phyloP scores from a whole-genome alignment of 2,888 invertebrate species.

The Ectemnius lituratus region DNA sequence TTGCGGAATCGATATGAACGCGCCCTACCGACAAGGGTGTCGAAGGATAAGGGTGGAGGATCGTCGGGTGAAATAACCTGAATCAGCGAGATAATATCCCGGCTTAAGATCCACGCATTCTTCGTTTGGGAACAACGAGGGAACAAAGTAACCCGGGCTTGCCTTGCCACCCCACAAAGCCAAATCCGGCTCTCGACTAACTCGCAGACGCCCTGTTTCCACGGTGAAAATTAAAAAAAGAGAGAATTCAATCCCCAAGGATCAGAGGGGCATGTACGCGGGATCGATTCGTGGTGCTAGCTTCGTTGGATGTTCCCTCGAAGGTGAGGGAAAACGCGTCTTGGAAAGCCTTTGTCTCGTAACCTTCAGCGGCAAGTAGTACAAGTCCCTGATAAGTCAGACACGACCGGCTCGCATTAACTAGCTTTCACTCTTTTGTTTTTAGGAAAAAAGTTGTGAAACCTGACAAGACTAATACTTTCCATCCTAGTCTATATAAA shows the following conservation, averaged over 20 bases:
- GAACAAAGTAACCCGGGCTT: constrained; percentile 34
- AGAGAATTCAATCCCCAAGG: constrained; percentile 37
- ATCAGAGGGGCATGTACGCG: constrained; percentile 20
- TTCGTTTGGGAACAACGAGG: constrained; percentile 15
- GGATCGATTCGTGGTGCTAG: constrained; percentile 27
- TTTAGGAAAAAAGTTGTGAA: no score
- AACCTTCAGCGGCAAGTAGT: neutral
- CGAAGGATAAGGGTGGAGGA: constrained; percentile 6
- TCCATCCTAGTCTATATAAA: no score
- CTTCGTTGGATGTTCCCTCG: constrained; percentile 19
- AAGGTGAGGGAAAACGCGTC: constrained; percentile 40
- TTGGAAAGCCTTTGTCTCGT: constrained; percentile 45
- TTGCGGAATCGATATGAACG: neutral
- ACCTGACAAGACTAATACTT: no score
- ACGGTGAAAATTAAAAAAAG: constrained; percentile 43
- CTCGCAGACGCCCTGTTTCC: constrained; percentile 20
- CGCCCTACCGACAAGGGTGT: neutral
- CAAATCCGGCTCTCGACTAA: constrained; percentile 14
- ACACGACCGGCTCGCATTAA: no score
- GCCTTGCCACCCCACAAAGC: constrained; percentile 9
- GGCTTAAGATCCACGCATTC: constrained; percentile 34
- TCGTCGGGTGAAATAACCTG: neutral
- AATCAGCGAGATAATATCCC: constrained; percentile 27
- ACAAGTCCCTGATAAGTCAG: no score
- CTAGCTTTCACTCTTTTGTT: no score